A percentile compares a stretch with the other conserved stretches of the same genome.
These are phyloP conservation scores for Empidonax alnorum DNA, from an alignment of 2,113 vertebrate species.

Conservation along the genomic window DNA sequence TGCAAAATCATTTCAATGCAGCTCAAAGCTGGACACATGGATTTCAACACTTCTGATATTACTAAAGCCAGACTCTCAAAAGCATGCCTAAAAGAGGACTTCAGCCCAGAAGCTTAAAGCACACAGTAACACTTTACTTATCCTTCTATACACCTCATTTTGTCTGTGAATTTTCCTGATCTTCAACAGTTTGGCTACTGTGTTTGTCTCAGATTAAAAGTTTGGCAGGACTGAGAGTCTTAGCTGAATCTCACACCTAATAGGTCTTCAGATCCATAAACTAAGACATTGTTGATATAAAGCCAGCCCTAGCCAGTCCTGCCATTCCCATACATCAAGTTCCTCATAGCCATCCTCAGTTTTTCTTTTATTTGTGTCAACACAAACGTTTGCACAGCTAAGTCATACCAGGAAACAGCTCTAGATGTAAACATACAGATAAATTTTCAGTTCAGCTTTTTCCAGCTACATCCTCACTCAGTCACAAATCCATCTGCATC, in stretches of 20 bases:
- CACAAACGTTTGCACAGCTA: background rate
- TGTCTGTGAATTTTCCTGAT: background rate
- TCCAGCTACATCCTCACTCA: background rate
- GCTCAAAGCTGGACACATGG: background rate
- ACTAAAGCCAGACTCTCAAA: background rate
- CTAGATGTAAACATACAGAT: background rate
- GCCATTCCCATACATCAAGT: background rate
- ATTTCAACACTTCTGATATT: background rate
- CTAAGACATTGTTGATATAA: background rate
- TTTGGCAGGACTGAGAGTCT: background rate
- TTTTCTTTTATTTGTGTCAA: background rate
- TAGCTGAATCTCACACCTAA: background rate
- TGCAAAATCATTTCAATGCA: conserved; percentile 1
- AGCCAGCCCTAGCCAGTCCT: background rate
- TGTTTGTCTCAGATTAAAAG: background rate
- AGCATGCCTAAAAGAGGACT: background rate
- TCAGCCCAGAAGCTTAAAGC: background rate
- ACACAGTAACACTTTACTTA: background rate
- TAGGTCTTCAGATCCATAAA: background rate
- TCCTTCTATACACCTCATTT: background rate
- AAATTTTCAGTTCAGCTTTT: background rate
- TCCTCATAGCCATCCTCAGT: background rate
- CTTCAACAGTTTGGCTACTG: background rate
- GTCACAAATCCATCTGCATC: background rate
- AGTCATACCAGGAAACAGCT: background rate